Conservation (phyloP, 2,888 invertebrate species). For the Erebia epiphron region DNA sequence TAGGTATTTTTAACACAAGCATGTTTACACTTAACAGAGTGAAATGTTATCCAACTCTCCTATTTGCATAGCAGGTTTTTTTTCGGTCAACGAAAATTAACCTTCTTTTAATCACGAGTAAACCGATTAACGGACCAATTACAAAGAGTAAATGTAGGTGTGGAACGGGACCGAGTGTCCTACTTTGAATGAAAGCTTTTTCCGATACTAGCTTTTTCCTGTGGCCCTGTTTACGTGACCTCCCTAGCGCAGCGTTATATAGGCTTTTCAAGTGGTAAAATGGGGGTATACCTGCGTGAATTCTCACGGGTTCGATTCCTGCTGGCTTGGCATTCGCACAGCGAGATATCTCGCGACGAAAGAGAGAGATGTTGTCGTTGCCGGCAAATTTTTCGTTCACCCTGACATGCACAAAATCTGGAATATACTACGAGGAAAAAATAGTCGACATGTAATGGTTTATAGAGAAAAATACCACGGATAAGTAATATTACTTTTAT, state of each 20-base stretch:
- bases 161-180: slow-evolving; percentile 38
- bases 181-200: slow-evolving; percentile 26
- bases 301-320: not conserved
- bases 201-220: not conserved
- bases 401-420: no score
- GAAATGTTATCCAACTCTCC: slow-evolving; percentile 15
- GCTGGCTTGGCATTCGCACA: no score
- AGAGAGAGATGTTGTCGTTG: no score
- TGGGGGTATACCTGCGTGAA: not conserved
- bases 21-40: not conserved
- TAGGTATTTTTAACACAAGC: not conserved
- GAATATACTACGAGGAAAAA: no score
- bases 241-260: not conserved
- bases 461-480: no score
- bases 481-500: no score
- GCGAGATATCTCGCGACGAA: no score
- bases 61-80: slow-evolving; percentile 30
- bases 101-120: slow-evolving; percentile 20
- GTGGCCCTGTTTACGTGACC: not conserved
- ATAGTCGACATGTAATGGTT: no score
- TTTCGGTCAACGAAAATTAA: slow-evolving; percentile 23
- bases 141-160: slow-evolving; percentile 31
- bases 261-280: not conserved
- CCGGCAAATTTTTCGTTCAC: no score
- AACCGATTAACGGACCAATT: slow-evolving; percentile 22